Conservation (phyloP, 2,888 invertebrate genomes). For the Panzeria rudis region DNA sequence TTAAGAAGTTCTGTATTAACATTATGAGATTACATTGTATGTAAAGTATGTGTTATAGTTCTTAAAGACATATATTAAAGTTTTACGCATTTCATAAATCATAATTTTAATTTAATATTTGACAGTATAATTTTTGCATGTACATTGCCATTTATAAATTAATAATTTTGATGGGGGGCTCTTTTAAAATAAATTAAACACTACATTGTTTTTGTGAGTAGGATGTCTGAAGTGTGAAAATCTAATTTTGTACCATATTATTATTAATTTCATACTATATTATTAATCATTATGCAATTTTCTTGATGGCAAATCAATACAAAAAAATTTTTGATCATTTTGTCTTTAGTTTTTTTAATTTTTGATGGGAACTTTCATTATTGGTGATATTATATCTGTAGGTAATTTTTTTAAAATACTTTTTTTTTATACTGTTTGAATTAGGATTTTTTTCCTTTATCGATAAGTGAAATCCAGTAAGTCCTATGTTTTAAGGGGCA, state of each 20-base stretch:
- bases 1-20: constrained; percentile 5
- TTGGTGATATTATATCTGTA: too few relatives aligned
- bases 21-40: constrained; percentile 32
- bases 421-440: too few relatives aligned
- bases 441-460: too few relatives aligned
- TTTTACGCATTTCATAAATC: constrained; percentile 55
- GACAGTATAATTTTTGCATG: constrained; percentile 56
- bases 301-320: constrained; percentile 7
- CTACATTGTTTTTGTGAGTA: constrained; percentile 6
- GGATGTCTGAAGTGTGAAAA: constrained; percentile 23
- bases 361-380: not conserved
- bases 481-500: too few relatives aligned
- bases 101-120: constrained; percentile 63
- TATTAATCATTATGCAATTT: constrained; percentile 4
- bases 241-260: constrained; percentile 19
- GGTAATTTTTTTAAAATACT: too few relatives aligned
- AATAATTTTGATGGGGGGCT: not conserved
- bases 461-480: too few relatives aligned
- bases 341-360: not conserved
- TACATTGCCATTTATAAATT: not conserved
- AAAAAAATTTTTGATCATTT: too few relatives aligned
- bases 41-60: not conserved
- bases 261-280: constrained; percentile 7
- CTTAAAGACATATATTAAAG: not conserved
- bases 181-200: constrained; percentile 13